A percentile compares a stretch with the other conserved stretches of the same genome.
Conservation (phyloP, 2,888 invertebrate genomes). For the Gymnoscelis rufifasciata region DNA sequence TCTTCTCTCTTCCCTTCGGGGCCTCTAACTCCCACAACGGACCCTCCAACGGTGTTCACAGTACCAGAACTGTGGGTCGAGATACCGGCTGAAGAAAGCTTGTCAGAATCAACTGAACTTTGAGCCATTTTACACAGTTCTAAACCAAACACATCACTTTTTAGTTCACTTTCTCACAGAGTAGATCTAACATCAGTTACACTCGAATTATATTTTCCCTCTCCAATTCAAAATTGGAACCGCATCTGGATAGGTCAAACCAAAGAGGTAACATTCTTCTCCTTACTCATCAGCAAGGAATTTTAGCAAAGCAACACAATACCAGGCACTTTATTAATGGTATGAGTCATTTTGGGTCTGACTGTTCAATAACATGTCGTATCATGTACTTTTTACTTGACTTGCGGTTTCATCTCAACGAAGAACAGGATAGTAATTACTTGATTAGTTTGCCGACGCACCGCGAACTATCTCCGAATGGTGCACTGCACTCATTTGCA, state of each 20-base stretch:
- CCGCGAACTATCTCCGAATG: conserved; percentile 41
- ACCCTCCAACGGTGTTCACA: conserved; percentile 69
- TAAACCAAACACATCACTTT: conserved; percentile 25
- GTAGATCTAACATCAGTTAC: neutral
- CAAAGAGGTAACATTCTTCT: conserved; percentile 23
- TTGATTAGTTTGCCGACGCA: conserved; percentile 36
- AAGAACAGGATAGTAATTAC: conserved; percentile 45
- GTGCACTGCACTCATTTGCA: conserved; percentile 52
- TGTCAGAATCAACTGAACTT: conserved; percentile 70
- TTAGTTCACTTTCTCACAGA: conserved; percentile 21
- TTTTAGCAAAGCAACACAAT: conserved; percentile 71
- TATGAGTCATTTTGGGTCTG: conserved; percentile 71
- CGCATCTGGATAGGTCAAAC: conserved; percentile 16
- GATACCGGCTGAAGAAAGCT: conserved; percentile 71
- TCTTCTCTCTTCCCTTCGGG: conserved; percentile 69
- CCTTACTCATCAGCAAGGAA: conserved; percentile 62
- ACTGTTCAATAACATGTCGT: conserved; percentile 47
- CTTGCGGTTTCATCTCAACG: conserved; percentile 46
- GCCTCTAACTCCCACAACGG: conserved; percentile 70
- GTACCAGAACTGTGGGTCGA: conserved; percentile 74
- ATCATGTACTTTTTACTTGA: conserved; percentile 52
- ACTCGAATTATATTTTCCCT: neutral
- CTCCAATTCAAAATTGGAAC: conserved; percentile 30
- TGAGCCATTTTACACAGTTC: conserved; percentile 54
- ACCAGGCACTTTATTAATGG: conserved; percentile 55